A percentile compares a stretch with the other conserved stretches of the same genome.
These are phyloP conservation scores for Pollenia angustigena DNA, from an alignment of 2,888 invertebrate species.

Conservation along the genomic window DNA sequence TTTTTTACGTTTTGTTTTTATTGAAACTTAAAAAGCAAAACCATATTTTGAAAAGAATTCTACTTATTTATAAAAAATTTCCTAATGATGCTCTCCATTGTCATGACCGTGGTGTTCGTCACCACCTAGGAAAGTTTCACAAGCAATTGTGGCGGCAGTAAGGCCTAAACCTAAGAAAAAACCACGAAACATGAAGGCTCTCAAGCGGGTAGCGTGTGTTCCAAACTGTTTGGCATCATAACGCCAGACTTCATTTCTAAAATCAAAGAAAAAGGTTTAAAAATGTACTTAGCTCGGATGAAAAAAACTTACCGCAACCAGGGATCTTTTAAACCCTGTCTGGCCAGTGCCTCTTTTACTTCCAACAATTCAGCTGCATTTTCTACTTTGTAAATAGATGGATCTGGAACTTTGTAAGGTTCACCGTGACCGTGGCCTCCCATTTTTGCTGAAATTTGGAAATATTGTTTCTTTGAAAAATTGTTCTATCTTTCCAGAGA, in stretches of 20 bases:
- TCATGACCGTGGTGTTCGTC: conserved; percentile 82
- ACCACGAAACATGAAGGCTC: conserved; percentile 87
- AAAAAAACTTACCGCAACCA: conserved; percentile 89
- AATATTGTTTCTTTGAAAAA: conserved; percentile 8
- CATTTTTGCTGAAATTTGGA: conserved; percentile 52
- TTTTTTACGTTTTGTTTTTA: conserved; percentile 16
- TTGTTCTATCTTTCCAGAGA: conserved; percentile 31
- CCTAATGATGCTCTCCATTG: conserved; percentile 79
- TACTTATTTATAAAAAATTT: conserved; percentile 33
- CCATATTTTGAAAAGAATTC: not conserved
- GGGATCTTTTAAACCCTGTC: conserved; percentile 91
- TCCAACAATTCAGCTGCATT: conserved; percentile 88
- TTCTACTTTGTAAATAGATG: conserved; percentile 89
- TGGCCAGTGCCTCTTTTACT: conserved; percentile 87
- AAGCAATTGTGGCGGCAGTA: conserved; percentile 86
- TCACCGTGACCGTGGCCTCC: conserved; percentile 84
- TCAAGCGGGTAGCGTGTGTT: conserved; percentile 84
- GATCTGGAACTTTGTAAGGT: conserved; percentile 89
- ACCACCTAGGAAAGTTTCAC: conserved; percentile 83
- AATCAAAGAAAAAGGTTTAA: not conserved
- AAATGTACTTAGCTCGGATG: not conserved
- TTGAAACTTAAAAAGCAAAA: conserved; percentile 26
- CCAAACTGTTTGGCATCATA: conserved; percentile 87
- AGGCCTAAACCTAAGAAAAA: conserved; percentile 87
- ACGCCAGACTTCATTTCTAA: conserved; percentile 93